Percentiles rank a stretch among this genome's conserved stretches.
These are phyloP conservation scores for Sphyrna mokarran DNA, from an alignment of 2,113 vertebrate species.

Conservation along the genomic window DNA sequence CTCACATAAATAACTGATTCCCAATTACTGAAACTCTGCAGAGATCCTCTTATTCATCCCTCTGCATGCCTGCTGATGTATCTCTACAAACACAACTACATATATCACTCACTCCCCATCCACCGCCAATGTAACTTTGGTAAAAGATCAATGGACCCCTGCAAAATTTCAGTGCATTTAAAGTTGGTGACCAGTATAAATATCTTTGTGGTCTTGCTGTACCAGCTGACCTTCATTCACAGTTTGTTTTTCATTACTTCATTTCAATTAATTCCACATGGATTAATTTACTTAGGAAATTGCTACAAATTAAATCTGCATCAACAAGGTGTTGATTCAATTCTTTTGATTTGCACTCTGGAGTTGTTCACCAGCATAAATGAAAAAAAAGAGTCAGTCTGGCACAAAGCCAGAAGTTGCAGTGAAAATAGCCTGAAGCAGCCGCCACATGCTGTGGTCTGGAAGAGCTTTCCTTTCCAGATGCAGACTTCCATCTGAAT, in stretches of 20 bases:
- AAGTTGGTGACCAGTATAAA: no score
- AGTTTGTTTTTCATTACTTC: background rate
- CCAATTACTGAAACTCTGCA: background rate
- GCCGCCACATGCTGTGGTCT: background rate
- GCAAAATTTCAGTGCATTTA: background rate
- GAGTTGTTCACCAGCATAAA: background rate
- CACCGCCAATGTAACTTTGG: background rate
- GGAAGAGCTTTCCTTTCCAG: background rate
- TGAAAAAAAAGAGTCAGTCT: background rate
- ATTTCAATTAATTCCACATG: background rate
- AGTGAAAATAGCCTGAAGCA: slow-evolving; percentile 7
- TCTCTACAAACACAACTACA: no score
- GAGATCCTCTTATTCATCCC: background rate
- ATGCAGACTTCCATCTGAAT: background rate
- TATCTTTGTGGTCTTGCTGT: background rate
- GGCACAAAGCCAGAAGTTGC: background rate
- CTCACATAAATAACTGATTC: background rate
- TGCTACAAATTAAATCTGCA: background rate
- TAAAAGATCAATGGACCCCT: background rate
- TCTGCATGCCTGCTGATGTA: no score
- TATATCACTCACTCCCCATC: no score
- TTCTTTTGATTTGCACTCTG: background rate
- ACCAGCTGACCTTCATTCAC: background rate
- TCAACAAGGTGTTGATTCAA: background rate
- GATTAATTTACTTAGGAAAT: background rate